Evolutionary conservation across 2,797 vertebrate species (phyloP).

Genomic region (Falco rusticolus): DNA sequence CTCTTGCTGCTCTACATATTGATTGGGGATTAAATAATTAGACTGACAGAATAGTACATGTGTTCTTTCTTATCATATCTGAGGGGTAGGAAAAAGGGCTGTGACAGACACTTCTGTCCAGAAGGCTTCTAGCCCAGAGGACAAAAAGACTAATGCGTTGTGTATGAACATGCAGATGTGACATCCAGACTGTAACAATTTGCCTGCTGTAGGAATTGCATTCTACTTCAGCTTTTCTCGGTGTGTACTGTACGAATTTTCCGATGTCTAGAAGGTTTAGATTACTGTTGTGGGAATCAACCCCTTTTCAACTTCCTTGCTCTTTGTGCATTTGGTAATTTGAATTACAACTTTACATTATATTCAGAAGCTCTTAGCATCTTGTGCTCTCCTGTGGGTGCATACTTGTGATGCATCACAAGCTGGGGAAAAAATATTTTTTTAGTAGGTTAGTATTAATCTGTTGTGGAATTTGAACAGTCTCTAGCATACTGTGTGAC

Average conservation of each 20-base stretch:
- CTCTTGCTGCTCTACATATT: not conserved
- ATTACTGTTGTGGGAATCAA: not conserved
- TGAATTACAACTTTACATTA: conserved; percentile 43
- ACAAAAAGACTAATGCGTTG: not conserved
- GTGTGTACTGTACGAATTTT: not conserved
- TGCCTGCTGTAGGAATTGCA: not conserved
- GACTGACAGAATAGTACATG: not conserved
- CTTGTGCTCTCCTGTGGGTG: conserved; percentile 35
- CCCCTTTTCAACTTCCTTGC: not conserved
- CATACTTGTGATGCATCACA: conserved; percentile 52
- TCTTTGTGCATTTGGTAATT: conserved; percentile 7
- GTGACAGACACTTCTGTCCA: not conserved
- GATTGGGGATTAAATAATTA: not conserved
- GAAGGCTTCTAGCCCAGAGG: not conserved
- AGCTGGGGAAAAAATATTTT: not conserved
- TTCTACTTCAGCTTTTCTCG: not conserved
- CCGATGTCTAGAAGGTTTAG: not conserved
- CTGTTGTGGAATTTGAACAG: conserved; percentile 34
- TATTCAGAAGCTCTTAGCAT: conserved; percentile 17
- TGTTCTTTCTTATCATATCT: not conserved
- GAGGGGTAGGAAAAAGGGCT: not conserved
- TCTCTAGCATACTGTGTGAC: conserved; percentile 31
- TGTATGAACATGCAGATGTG: not conserved
- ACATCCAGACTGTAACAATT: not conserved
- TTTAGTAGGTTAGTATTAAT: conserved; percentile 20